Evolutionary conservation across 2,888 invertebrate genomes (phyloP).

Genomic region (Caradrina clavipalpis): DNA sequence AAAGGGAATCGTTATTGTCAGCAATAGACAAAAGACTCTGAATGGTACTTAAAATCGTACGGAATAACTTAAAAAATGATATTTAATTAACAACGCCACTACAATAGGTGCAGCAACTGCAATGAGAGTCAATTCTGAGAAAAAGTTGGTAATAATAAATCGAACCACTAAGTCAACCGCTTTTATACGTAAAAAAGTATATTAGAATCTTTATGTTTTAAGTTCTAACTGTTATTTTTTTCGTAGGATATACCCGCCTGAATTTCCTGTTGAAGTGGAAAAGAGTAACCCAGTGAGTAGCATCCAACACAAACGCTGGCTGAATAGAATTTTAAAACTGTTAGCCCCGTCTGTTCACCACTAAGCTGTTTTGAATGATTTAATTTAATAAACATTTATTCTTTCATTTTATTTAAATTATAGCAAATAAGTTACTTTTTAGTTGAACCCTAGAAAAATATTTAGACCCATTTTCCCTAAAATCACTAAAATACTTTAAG

Average conservation of each 20-base stretch:
- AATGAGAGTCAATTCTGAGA: no score
- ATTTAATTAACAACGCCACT: no score
- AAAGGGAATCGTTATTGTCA: no score
- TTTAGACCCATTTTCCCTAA: no score
- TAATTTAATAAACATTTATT: neutral
- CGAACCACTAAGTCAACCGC: neutral
- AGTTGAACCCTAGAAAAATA: no score
- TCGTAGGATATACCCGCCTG: slow-evolving; percentile 73
- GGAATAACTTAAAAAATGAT: no score
- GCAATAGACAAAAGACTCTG: no score
- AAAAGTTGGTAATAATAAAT: neutral
- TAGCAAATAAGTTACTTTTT: no score
- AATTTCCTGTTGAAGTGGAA: slow-evolving; percentile 77
- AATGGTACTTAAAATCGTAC: no score
- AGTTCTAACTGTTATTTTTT: slow-evolving; percentile 5
- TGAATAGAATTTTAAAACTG: slow-evolving; percentile 75
- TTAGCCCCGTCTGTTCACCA: slow-evolving; percentile 54
- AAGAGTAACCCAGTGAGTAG: slow-evolving; percentile 73
- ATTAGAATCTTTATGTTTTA: neutral
- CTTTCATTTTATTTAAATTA: neutral
- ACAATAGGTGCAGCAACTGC: no score
- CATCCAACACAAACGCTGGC: slow-evolving; percentile 82
- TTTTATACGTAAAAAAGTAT: neutral
- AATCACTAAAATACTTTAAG: no score
- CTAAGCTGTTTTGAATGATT: slow-evolving; percentile 5